These are phyloP conservation scores for Forbesichthys agassizii DNA, from an alignment of 2,113 vertebrate species.

Conservation along the genomic window DNA sequence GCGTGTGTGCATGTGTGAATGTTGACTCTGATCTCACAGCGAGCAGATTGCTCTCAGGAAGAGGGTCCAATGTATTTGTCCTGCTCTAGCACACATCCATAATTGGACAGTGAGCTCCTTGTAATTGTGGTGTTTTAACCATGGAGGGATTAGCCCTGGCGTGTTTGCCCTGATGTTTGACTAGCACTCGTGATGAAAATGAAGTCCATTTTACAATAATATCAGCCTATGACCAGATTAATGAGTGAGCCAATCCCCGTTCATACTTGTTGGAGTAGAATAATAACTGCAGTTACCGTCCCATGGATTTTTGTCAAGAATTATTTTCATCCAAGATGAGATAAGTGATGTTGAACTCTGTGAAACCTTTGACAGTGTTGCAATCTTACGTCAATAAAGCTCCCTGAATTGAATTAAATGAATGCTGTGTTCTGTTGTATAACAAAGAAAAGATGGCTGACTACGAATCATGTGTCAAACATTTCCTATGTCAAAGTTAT, in stretches of 20 bases:
- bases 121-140: slow-evolving; percentile 55
- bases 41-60: slow-evolving; percentile 7
- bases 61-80: slow-evolving; percentile 1
- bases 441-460: no score
- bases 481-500: no score
- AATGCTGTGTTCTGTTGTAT: no score
- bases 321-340: no score
- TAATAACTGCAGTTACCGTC: no score
- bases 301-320: no score
- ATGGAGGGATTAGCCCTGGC: slow-evolving; percentile 38
- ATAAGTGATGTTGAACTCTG: no score
- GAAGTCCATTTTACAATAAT: slow-evolving; percentile 5
- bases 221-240: slow-evolving; percentile 4
- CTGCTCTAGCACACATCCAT: slow-evolving; percentile 18
- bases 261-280: no score
- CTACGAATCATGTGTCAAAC: no score
- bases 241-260: neutral
- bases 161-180: slow-evolving; percentile 35
- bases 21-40: slow-evolving; percentile 7
- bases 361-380: no score
- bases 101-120: slow-evolving; percentile 50
- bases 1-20: neutral
- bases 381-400: no score
- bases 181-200: slow-evolving; percentile 34
- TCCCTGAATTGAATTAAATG: no score